Conservation (phyloP, 1,140 invertebrate genomes). For the Ptiloglossa arizonensis region DNA sequence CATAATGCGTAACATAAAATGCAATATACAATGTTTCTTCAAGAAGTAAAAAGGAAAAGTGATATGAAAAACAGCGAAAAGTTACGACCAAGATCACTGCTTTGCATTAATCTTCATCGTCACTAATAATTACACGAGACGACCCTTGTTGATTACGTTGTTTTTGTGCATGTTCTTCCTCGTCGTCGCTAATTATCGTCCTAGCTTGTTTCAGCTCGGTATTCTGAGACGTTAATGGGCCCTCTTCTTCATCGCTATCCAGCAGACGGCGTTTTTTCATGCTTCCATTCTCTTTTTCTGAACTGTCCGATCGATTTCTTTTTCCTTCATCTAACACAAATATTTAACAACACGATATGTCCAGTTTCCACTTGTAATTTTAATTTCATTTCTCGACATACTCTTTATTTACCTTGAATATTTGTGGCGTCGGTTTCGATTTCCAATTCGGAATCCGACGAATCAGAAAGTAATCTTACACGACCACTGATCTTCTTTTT, state of each 20-base stretch:
- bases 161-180: constrained; percentile 40
- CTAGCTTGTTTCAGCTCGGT: constrained; percentile 24
- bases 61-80: not conserved
- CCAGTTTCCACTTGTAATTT: not conserved
- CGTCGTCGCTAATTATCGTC: constrained; percentile 64
- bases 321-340: constrained; percentile 65
- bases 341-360: not conserved
- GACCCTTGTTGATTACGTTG: constrained; percentile 27
- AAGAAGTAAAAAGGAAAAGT: not conserved
- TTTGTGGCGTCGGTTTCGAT: constrained; percentile 18
- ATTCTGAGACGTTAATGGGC: constrained; percentile 44
- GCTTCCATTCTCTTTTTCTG: constrained; percentile 64
- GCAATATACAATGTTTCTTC: not conserved
- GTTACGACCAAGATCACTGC: not conserved
- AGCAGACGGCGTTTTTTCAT: constrained; percentile 75
- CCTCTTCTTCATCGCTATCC: constrained; percentile 74
- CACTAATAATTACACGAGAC: constrained; percentile 58
- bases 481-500: constrained; percentile 12
- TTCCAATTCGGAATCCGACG: constrained; percentile 66
- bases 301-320: constrained; percentile 63
- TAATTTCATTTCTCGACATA: not conserved
- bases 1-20: not conserved
- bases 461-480: constrained; percentile 40
- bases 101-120: constrained; percentile 70
- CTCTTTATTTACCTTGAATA: constrained; percentile 41